Evolutionary conservation across 2,888 invertebrate genomes (phyloP).

Genomic region (Fragum whitleyi): DNA sequence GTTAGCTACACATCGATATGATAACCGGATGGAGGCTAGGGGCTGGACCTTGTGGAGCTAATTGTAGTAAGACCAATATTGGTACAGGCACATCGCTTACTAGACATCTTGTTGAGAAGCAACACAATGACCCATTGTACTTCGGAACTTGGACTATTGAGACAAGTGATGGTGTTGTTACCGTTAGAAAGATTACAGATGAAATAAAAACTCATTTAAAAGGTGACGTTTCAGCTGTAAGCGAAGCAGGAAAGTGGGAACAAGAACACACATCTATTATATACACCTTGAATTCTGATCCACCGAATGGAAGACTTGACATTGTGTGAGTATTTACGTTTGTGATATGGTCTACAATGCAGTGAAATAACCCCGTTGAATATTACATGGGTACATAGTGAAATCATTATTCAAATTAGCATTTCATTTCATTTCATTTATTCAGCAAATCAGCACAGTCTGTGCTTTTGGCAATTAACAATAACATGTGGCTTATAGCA

Average conservation of each 20-base stretch:
- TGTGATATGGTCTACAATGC: too few relatives aligned
- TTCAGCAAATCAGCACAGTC: too few relatives aligned
- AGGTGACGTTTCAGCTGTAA: conserved; percentile 58
- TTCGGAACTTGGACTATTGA: conserved; percentile 66
- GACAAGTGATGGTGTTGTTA: neutral
- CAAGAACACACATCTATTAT: conserved; percentile 50
- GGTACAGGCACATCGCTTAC: conserved; percentile 49
- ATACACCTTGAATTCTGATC: neutral
- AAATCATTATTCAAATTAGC: too few relatives aligned
- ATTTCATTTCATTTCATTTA: too few relatives aligned
- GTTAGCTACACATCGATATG: conserved; percentile 57
- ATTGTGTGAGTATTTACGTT: conserved; percentile 2
- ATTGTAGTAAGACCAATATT: conserved; percentile 51
- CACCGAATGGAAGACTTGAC: neutral
- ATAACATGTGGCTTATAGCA: too few relatives aligned
- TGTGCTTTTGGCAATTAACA: too few relatives aligned
- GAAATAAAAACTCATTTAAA: conserved; percentile 26
- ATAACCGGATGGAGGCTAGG: conserved; percentile 71
- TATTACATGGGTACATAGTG: too few relatives aligned
- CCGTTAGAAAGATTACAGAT: conserved; percentile 6
- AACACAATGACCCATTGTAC: conserved; percentile 21
- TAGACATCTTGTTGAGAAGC: conserved; percentile 14
- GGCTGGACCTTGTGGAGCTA: conserved; percentile 67
- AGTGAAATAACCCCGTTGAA: too few relatives aligned
- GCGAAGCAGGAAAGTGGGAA: conserved; percentile 60